Evolutionary conservation across 2,113 vertebrate genomes (phyloP), one percentile per base, ranked within the genome.

Genomic region (Aythya baeri): DNA sequence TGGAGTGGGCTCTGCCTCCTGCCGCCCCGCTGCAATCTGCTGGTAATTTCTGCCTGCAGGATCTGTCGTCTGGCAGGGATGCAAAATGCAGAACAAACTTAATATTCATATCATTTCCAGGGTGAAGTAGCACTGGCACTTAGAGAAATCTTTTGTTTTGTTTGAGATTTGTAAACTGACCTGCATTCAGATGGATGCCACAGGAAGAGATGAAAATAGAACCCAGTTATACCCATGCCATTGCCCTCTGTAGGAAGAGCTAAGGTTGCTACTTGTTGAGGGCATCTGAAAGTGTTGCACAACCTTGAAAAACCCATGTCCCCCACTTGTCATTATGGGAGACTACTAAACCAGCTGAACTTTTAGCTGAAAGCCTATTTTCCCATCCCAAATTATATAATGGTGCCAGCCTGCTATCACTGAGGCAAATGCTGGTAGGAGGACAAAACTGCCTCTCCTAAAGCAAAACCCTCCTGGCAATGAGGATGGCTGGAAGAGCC

Each of bases 41-140:
- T 80, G 86, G 63, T 61, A 77, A 41, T 21, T 90, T 41, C 71
- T 70, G 63, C 72, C 49, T 76, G 67, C 58, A 68, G 71, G 54
- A 52, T 26, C 0, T 0, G 31, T 52, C 3, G 2, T n/a, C 59
- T 20, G 4, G 17, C 88, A 36, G 16, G 22, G 44, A 91, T 62
- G 44, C 8, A 80, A 73, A 88, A 65, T 2, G 11, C n/a, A 83
- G 38, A 86, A 54, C 17, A 84, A 66, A 57, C n/a, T 91, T 76
- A 63, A n/a, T 17, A 61, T 55, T 87, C 23, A 11, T 18, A 38
- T 34, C 0, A 46, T 73, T 88, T 86, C 34, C 67, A 77, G 27
- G n/a, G 31, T 76, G 54, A 89, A 89, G 27, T 62, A 81, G 77
- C 41, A 58, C 52, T 29, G 7, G 20, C 7, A 74, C 50, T 46